Conservation (phyloP, 2,888 invertebrate species). For the Copidosoma aretas region DNA sequence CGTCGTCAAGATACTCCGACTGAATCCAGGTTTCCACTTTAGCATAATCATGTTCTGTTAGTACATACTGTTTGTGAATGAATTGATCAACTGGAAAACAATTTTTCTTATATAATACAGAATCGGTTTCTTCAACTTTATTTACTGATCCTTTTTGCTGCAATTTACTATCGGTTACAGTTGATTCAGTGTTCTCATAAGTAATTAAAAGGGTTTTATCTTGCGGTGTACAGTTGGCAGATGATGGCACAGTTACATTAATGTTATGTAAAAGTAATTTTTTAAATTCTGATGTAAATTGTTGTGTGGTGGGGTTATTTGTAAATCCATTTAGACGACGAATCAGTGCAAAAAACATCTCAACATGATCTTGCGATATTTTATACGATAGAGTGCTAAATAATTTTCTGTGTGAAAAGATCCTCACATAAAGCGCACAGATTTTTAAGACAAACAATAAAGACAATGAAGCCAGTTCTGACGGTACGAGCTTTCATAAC, state of each 20-base stretch:
- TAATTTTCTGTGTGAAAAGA: constrained; percentile 21
- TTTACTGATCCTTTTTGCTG: no score
- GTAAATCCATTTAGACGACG: constrained; percentile 28
- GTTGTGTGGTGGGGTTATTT: constrained; percentile 31
- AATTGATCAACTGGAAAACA: no score
- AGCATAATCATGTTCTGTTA: no score
- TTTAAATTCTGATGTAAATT: constrained; percentile 36
- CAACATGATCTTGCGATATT: constrained; percentile 34
- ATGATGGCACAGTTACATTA: constrained; percentile 18
- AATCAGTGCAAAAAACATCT: constrained; percentile 34
- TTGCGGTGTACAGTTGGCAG: constrained; percentile 29
- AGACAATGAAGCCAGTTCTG: constrained; percentile 28
- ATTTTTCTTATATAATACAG: no score
- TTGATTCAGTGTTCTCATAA: neutral
- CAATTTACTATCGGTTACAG: neutral
- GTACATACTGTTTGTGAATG: no score
- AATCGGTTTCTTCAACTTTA: no score
- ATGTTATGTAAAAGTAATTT: constrained; percentile 27
- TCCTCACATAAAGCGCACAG: constrained; percentile 15
- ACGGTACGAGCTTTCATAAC: constrained; percentile 9
- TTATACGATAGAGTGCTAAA: constrained; percentile 31
- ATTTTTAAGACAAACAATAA: constrained; percentile 32
- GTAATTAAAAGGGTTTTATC: constrained; percentile 24
- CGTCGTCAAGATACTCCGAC: no score
- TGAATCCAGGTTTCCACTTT: no score